These are phyloP conservation scores for Boloria euphrosyne DNA, from an alignment of 2,888 invertebrate genomes.

Conservation along the genomic window DNA sequence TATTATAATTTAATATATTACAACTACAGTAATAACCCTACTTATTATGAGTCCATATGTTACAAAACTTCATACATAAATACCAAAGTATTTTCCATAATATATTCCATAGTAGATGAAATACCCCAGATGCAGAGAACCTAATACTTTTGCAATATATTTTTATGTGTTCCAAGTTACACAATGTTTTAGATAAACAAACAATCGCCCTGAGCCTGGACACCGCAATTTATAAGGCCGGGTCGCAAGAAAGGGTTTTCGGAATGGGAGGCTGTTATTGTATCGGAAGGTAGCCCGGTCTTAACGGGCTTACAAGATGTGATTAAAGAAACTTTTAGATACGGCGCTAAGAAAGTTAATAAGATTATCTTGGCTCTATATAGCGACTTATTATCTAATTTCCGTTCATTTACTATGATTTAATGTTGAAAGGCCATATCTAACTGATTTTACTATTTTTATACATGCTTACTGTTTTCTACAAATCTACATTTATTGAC, in stretches of 20 bases:
- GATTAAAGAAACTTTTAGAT: constrained; percentile 27
- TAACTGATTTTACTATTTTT: no score
- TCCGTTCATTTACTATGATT: background rate
- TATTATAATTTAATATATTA: no score
- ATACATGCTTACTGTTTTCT: no score
- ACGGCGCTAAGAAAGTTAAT: constrained; percentile 7
- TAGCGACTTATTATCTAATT: background rate
- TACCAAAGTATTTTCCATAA: background rate
- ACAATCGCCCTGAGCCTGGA: constrained; percentile 60
- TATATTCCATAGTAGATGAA: background rate
- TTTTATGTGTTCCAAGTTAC: constrained; percentile 36
- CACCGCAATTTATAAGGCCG: constrained; percentile 77
- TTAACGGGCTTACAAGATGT: constrained; percentile 45
- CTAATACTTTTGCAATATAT: constrained; percentile 31
- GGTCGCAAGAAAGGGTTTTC: constrained; percentile 72
- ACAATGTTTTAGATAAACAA: constrained; percentile 62
- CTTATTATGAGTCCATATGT: no score
- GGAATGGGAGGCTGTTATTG: constrained; percentile 73
- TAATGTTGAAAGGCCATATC: no score
- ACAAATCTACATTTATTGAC: no score
- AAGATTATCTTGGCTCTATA: background rate
- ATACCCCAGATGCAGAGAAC: background rate
- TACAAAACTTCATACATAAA: no score
- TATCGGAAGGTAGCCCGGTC: constrained; percentile 78
- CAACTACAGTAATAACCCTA: no score